Conservation (phyloP, 2,888 invertebrate genomes). For the Carpatolechia fugitivella region DNA sequence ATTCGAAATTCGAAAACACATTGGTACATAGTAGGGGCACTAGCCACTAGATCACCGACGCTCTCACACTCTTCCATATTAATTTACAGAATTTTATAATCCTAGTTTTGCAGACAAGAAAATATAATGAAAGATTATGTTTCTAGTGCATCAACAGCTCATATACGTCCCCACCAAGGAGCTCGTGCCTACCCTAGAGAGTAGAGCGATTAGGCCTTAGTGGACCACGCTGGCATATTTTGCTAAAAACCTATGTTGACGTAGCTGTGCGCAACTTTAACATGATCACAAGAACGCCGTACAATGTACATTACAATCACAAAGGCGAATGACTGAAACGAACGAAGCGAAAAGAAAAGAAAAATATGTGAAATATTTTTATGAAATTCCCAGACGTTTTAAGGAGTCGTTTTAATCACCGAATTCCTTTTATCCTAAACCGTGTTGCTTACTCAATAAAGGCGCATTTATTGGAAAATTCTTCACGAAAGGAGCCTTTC, state of each 20-base stretch:
- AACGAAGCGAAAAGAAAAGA: background rate
- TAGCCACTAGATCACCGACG: too few relatives aligned
- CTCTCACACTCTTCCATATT: too few relatives aligned
- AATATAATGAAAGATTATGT: too few relatives aligned
- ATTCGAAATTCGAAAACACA: too few relatives aligned
- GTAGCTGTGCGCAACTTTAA: background rate
- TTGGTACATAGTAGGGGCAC: too few relatives aligned
- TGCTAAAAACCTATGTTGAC: background rate
- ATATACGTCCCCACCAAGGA: too few relatives aligned
- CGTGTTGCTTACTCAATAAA: conserved; percentile 57
- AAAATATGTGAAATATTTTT: conserved; percentile 12
- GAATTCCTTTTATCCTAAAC: conserved; percentile 51
- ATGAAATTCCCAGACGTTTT: conserved; percentile 14
- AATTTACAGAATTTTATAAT: too few relatives aligned
- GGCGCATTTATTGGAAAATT: conserved; percentile 61
- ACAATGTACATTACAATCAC: background rate
- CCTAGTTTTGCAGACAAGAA: too few relatives aligned
- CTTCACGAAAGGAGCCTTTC: conserved; percentile 37
- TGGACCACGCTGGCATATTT: too few relatives aligned
- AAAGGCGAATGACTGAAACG: background rate
- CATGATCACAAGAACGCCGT: background rate
- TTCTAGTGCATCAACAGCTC: too few relatives aligned
- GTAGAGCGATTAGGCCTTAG: too few relatives aligned
- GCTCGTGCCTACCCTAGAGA: too few relatives aligned
- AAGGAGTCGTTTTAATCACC: conserved; percentile 44